phyloP scores from a whole-genome alignment of 1,140 invertebrate species.

The Pantala flavescens region DNA sequence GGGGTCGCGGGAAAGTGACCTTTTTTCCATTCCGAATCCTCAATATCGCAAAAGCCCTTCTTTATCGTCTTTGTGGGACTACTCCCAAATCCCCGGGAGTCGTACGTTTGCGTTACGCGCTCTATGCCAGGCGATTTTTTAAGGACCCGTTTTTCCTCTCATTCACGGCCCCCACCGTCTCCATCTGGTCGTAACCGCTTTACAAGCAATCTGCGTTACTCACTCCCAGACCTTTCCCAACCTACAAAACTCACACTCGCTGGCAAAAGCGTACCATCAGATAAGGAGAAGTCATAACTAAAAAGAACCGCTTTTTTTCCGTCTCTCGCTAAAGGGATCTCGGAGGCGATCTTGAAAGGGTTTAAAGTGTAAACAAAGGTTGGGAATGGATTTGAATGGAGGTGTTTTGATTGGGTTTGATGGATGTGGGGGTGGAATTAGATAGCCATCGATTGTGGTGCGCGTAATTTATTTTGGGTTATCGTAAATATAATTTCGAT shows the following conservation, averaged over 20 bases:
- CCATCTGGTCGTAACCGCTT: background rate
- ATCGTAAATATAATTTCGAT: too few species aligned
- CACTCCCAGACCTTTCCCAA: background rate
- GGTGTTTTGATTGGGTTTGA: too few species aligned
- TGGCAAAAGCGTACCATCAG: background rate
- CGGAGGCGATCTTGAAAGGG: too few species aligned
- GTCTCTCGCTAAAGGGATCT: too few species aligned
- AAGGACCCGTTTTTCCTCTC: background rate
- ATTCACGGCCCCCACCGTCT: background rate
- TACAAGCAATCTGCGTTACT: constrained; percentile 9
- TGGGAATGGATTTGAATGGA: too few species aligned
- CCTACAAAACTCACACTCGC: background rate
- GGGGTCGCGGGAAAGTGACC: too few species aligned
- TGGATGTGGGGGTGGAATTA: too few species aligned
- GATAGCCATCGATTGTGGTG: too few species aligned
- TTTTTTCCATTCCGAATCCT: background rate
- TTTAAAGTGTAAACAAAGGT: too few species aligned
- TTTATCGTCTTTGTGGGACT: background rate
- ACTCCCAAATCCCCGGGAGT: background rate
- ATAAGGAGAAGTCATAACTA: constrained; percentile 10
- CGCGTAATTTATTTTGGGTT: too few species aligned
- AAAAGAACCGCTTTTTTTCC: too few species aligned
- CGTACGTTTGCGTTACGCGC: constrained; percentile 1
- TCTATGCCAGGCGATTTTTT: background rate
- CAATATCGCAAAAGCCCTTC: background rate